These are phyloP conservation scores for Drosophila seguyi DNA, from an alignment of 1,140 invertebrate species.

Conservation along the genomic window DNA sequence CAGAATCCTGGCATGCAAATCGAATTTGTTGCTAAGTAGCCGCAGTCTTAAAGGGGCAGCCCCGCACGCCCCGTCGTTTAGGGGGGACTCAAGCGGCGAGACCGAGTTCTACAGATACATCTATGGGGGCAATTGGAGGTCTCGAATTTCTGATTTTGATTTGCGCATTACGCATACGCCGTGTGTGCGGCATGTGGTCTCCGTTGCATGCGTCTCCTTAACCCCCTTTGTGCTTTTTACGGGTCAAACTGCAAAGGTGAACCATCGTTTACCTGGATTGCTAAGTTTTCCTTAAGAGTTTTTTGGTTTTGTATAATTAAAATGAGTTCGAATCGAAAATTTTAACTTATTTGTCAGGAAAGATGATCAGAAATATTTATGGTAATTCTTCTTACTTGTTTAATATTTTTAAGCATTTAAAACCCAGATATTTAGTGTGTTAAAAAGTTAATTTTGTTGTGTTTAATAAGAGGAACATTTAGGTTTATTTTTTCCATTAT, in stretches of 20 bases:
- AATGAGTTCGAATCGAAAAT: neutral
- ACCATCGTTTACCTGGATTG: neutral
- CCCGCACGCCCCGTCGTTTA: neutral
- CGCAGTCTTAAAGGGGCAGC: conserved; percentile 39
- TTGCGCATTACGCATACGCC: conserved; percentile 79
- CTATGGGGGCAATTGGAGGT: conserved; percentile 32
- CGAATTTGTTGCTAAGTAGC: conserved; percentile 83
- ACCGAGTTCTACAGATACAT: neutral
- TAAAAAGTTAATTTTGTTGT: no score
- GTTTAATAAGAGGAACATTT: no score
- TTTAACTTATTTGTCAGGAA: no score
- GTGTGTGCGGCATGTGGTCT: conserved; percentile 47
- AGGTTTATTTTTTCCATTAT: no score
- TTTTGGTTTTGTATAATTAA: no score
- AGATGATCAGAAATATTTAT: neutral
- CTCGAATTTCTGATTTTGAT: conserved; percentile 79
- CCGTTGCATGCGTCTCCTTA: conserved; percentile 3
- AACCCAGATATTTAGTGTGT: no score
- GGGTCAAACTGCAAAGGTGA: conserved; percentile 17
- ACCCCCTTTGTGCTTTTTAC: conserved; percentile 12
- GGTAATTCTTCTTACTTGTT: no score
- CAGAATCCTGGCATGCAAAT: conserved; percentile 65
- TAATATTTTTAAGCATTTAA: no score
- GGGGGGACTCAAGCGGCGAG: neutral
- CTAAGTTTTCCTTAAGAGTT: neutral